Evolutionary conservation across 2,113 vertebrate species (phyloP).

Genomic region (Baryphthengus martii): DNA sequence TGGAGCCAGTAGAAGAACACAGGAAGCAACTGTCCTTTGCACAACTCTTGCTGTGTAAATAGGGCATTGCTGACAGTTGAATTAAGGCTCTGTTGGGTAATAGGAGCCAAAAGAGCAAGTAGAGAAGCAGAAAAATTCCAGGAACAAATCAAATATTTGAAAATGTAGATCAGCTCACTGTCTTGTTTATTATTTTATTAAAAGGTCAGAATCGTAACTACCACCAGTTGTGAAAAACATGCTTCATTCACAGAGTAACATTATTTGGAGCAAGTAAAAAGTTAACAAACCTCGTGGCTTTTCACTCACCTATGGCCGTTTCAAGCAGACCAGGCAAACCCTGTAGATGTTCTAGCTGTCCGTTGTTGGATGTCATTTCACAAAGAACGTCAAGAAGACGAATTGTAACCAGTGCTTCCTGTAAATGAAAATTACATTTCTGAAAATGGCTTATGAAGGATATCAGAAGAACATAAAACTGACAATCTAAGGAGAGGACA

Average conservation of each 20-base stretch:
- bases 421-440: background rate
- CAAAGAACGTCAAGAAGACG: conserved; percentile 90
- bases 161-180: background rate
- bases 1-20: background rate
- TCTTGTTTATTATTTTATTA: background rate
- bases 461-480: background rate
- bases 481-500: background rate
- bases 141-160: conserved; percentile 41
- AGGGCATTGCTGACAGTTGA: background rate
- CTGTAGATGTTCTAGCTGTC: conserved; percentile 83
- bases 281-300: background rate
- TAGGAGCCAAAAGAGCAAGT: background rate
- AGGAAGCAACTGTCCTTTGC: background rate
- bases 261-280: background rate
- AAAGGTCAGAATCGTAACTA: background rate
- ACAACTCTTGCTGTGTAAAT: background rate
- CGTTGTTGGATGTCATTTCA: conserved; percentile 84
- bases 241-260: background rate
- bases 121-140: background rate
- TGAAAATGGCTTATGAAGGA: background rate
- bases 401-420: conserved; percentile 85
- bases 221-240: background rate
- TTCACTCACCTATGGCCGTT: conserved; percentile 81
- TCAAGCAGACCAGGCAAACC: conserved; percentile 81
- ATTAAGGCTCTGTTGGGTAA: background rate